Evolutionary conservation across 2,888 invertebrate genomes (phyloP), one percentile per base, ranked within the genome.

Genomic region (Lasioglossum leucozonium): DNA sequence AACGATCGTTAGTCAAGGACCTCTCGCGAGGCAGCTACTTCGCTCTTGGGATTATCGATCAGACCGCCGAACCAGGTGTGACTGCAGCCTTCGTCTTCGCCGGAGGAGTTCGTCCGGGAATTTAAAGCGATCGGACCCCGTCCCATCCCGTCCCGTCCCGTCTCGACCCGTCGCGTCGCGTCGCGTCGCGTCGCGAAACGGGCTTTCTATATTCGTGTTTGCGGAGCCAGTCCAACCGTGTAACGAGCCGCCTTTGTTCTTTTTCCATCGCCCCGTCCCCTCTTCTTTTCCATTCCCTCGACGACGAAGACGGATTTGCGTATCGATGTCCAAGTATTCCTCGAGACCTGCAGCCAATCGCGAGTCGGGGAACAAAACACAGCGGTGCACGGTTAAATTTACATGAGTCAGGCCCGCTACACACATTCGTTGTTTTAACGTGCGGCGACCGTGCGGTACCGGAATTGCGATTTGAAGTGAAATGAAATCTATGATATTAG

Each of bases 1-100:
- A 88, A 79, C 87, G 89, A 89, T 92, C 92, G 91, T 92, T 92
- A 92, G 91, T 91, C 91, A 90, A 91, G 87, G 82, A 90, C 76
- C 84, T 81, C 82, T 89, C 74, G 77, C 81, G 78, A 77, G 34
- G 47, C 84, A 76, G 82, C 85, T 79, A 79, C 65, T 82, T 82
- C 77, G 62, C 79, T 86, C 84, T 85, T 40, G 65, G 72, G 79
- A 84, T 82, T 89, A 90, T 90, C 84, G 90, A 90, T 90, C 87
- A 85, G 80, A 73, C 83, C 76, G 47, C 65, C 65, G 81, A 80
- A 79, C 55, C 85, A 85, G 85, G 79, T 88, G 88, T 83, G 84
- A 90, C 84, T 84, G 67, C 73, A 58, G 58, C 76, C 30, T 82
- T 72, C 84, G 72, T 78, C 84, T 82, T 82, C 40, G 65, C 4